These are phyloP conservation scores for Peucedramus taeniatus DNA, from an alignment of 2,113 vertebrate species.

Conservation along the genomic window DNA sequence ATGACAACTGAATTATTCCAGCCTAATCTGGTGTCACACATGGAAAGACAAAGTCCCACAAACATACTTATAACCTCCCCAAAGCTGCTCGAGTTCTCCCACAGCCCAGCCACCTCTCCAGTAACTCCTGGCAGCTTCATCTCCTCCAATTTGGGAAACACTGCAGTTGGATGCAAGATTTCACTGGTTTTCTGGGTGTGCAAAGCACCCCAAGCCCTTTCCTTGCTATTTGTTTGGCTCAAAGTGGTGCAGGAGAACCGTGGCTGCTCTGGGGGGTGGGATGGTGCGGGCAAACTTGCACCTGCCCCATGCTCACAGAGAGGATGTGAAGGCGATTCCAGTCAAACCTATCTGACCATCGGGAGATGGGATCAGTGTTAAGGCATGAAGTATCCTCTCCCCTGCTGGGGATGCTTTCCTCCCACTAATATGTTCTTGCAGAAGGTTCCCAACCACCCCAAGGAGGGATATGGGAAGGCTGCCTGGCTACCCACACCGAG, in stretches of 20 bases:
- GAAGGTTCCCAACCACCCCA: background rate
- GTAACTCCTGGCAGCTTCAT: background rate
- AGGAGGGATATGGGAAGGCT: background rate
- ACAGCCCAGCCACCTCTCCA: background rate
- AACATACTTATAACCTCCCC: background rate
- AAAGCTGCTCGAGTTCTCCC: background rate
- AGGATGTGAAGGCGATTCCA: background rate
- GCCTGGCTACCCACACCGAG: background rate
- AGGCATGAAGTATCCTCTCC: slow-evolving; percentile 52
- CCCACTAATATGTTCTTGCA: background rate
- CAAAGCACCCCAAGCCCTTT: background rate
- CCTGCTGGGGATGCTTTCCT: background rate
- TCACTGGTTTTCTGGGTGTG: background rate
- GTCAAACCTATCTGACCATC: background rate
- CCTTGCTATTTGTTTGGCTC: background rate
- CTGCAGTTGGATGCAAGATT: background rate
- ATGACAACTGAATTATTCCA: background rate
- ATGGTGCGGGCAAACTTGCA: accelerated
- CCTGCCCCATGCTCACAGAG: background rate
- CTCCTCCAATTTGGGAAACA: accelerated
- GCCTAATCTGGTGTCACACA: background rate
- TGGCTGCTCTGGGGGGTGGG: background rate
- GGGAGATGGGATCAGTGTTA: slow-evolving; percentile 29
- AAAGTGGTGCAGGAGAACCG: background rate
- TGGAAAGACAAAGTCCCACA: background rate